These are phyloP conservation scores for Xenentodon cancila DNA, from an alignment of 2,797 vertebrate species.

Conservation along the genomic window DNA sequence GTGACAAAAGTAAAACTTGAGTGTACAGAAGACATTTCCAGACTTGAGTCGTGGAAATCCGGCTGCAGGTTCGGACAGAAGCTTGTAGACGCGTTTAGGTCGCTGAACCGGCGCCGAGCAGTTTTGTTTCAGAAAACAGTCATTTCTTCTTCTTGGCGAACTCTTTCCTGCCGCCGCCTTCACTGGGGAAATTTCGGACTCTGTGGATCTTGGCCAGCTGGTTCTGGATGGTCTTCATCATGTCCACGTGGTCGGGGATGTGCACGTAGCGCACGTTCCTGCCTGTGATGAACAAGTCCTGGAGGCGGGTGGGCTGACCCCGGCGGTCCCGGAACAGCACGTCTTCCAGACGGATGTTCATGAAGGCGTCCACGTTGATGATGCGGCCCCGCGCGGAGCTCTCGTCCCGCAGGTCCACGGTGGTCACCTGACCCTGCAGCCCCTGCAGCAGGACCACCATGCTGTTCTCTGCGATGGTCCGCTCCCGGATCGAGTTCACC, in stretches of 20 bases:
- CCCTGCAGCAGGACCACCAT: constrained; percentile 94
- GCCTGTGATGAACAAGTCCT: constrained; percentile 91
- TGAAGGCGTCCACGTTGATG: constrained; percentile 93
- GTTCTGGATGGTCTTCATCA: constrained; percentile 86
- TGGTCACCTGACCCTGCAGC: constrained; percentile 87
- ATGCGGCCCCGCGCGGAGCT: constrained; percentile 86
- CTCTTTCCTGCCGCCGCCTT: constrained; percentile 86
- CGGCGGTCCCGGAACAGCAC: constrained; percentile 86
- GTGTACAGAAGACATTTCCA: too few species aligned
- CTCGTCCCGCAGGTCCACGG: constrained; percentile 93
- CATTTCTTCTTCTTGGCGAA: constrained; percentile 74
- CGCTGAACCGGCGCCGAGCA: too few species aligned
- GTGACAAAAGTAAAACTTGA: too few species aligned
- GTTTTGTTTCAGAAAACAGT: neutral
- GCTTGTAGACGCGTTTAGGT: too few species aligned
- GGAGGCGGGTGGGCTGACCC: constrained; percentile 78
- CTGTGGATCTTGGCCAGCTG: constrained; percentile 89
- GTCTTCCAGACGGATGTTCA: constrained; percentile 90
- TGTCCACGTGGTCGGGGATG: constrained; percentile 91
- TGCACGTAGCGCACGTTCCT: constrained; percentile 94
- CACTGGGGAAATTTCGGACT: constrained; percentile 86
- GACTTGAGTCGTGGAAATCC: too few species aligned
- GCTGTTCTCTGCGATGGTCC: constrained; percentile 94
- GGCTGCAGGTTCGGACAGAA: too few species aligned
- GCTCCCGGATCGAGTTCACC: constrained; percentile 89